Conservation (phyloP, 2,888 invertebrate species). For the Drosophila anceps region DNA sequence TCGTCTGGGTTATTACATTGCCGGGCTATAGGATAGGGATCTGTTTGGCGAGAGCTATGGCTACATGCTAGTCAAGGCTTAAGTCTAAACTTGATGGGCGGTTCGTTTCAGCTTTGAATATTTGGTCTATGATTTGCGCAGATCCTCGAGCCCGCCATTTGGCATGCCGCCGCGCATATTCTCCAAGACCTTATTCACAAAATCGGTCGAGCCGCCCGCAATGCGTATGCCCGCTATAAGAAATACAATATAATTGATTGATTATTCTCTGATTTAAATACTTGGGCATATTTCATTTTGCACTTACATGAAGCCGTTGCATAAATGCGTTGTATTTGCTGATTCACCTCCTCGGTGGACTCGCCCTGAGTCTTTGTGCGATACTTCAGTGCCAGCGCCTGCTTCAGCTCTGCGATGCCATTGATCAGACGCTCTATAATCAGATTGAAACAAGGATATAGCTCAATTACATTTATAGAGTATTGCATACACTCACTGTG, state of each 20-base stretch:
- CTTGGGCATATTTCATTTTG: background rate
- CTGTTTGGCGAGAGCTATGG: slow-evolving; percentile 21
- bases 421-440: slow-evolving; percentile 90
- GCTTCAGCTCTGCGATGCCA: slow-evolving; percentile 92
- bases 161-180: slow-evolving; percentile 93
- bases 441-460: background rate
- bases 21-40: slow-evolving; percentile 21
- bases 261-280: background rate
- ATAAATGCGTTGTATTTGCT: slow-evolving; percentile 89
- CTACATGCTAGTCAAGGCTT: slow-evolving; percentile 49
- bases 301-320: slow-evolving; percentile 80
- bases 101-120: slow-evolving; percentile 54
- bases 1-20: slow-evolving; percentile 2
- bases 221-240: slow-evolving; percentile 90
- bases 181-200: slow-evolving; percentile 96
- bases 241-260: background rate
- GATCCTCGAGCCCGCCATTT: slow-evolving; percentile 91
- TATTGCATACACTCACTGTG: slow-evolving; percentile 91
- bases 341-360: slow-evolving; percentile 88
- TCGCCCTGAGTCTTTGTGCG: slow-evolving; percentile 82
- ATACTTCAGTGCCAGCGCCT: slow-evolving; percentile 89
- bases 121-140: slow-evolving; percentile 85
- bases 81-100: slow-evolving; percentile 70
- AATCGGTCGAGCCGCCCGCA: slow-evolving; percentile 96
- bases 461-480: background rate